Evolutionary conservation across 1,140 invertebrate species (phyloP), one percentile per base, ranked within the genome.

Genomic region (Nasonia giraulti): DNA sequence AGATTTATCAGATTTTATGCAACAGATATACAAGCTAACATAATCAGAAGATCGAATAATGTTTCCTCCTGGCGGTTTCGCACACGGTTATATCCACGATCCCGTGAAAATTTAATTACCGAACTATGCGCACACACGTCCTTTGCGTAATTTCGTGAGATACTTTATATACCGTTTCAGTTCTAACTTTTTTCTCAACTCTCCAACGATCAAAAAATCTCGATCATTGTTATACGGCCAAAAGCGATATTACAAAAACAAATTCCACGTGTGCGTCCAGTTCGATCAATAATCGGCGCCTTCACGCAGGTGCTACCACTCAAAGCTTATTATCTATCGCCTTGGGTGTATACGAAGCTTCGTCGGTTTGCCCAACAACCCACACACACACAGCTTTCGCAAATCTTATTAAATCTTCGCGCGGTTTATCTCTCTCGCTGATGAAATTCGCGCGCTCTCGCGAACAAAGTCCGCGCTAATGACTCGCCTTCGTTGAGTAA

Each of bases 361-460:
- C 78, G 82, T 83, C 40, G 40, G 40, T 75, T 83, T 83, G 55
- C 75, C 40, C n/a, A 83, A 76, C 14, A 47, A 40, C 80, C 33
- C 11, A 68, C 33, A 37, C 40, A 37, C 40, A 10, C 4, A 47
- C 12, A 20, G 47, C 74, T 78, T 77, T 83, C 75, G 82, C 40
- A 78, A 83, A 83, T 83, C 82, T 83, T 83, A 83, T 78, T 83
- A 83, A 77, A 78, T 83, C 66, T 78, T 83, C 82, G 75, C 27
- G 75, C 37, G 62, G 73, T 80, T 80, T 47, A 71, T 80, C n/a
- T 47, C 37, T n/a, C 37, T n/a, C 17, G 23, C 69, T 27, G 37
- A 44, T 80, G 62, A 80, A 80, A 62, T 73, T 71, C n/a, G 40
- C 50, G 23, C 3, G 55, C 31, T n/a, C 23, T 23, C 27, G 2